These are phyloP conservation scores for Danionella dracula DNA, from an alignment of 2,797 vertebrate species.

Conservation along the genomic window DNA sequence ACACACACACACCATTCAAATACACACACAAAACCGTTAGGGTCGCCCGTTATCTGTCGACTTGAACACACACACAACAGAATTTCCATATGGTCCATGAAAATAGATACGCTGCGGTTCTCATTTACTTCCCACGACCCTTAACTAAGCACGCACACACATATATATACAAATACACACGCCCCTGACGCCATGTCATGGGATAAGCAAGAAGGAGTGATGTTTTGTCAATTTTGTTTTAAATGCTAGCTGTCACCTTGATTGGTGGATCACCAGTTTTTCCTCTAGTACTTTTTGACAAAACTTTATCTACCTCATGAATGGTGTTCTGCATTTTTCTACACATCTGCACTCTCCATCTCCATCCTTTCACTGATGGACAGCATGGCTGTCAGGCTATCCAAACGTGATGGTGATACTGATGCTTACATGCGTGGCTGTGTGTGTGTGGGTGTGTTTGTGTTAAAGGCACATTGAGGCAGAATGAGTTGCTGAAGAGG, in stretches of 20 bases:
- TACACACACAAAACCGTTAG: slow-evolving; percentile 86
- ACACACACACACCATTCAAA: slow-evolving; percentile 88
- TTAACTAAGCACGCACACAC: slow-evolving; percentile 29
- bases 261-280: neutral
- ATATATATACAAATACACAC: slow-evolving; percentile 18
- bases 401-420: slow-evolving; percentile 93
- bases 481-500: slow-evolving; percentile 88
- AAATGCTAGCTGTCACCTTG: slow-evolving; percentile 4
- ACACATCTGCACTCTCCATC: slow-evolving; percentile 11
- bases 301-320: slow-evolving; percentile 4
- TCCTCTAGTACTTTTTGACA: neutral
- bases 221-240: slow-evolving; percentile 32
- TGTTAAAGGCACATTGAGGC: slow-evolving; percentile 91
- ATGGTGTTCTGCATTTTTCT: slow-evolving; percentile 27
- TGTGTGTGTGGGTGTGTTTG: slow-evolving; percentile 63
- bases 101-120: slow-evolving; percentile 82
- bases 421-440: slow-evolving; percentile 82
- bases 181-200: slow-evolving; percentile 56
- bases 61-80: slow-evolving; percentile 89
- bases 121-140: slow-evolving; percentile 85
- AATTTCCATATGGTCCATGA: slow-evolving; percentile 99
- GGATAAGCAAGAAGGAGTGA: slow-evolving; percentile 55
- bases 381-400: slow-evolving; percentile 82
- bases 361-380: slow-evolving; percentile 66
- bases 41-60: slow-evolving; percentile 89